Evolutionary conservation across 2,113 vertebrate species (phyloP), one percentile per base, ranked within the genome.

Genomic region (Microcebus murinus): DNA sequence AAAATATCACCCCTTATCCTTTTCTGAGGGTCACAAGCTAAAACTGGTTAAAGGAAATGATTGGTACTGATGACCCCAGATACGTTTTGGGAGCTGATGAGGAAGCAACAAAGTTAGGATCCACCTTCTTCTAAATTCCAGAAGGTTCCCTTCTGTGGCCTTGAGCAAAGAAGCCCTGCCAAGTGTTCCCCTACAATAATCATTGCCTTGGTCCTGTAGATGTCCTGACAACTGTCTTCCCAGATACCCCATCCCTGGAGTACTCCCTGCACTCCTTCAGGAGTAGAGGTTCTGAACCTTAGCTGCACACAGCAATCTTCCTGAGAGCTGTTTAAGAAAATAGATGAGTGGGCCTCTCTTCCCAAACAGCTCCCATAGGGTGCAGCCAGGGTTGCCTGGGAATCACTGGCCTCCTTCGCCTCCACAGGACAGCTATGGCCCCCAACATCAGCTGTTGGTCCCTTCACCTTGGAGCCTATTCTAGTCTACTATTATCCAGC

Each of bases 41-140:
- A 63, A 25, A 29, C 10, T 18, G 57, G 45, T 42, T n/a, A 63
- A 52, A 29, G 50, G 50, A 50, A 73, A 42, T 27, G 7, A 8
- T 2, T 6, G 12, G 48, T 7, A 45, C 0, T 13, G 48, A 50
- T 1, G 21, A 82, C 21, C 6, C 13, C 27, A 4, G 45, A 9
- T 2, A 3, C 17, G 59, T 31, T 39, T 2, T 23, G 61, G 34
- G 27, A 55, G 55, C 48, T 34, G 27, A 25, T 0, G 13, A 18
- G 3, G n/a, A 71, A 52, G n/a, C 42, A 65, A 36, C 42, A 45
- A 36, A 71, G 57, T 29, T 3, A 61, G 45, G 85, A 15, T 8
- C 36, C 29, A 3, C 18, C 15, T 23, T 14, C 34, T 80, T 45
- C 86, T 48, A 70, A 29, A 25, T 11, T 18, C 55, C 50, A 79